Conservation (phyloP, 1,140 invertebrate species). For the Pinna nobilis region DNA sequence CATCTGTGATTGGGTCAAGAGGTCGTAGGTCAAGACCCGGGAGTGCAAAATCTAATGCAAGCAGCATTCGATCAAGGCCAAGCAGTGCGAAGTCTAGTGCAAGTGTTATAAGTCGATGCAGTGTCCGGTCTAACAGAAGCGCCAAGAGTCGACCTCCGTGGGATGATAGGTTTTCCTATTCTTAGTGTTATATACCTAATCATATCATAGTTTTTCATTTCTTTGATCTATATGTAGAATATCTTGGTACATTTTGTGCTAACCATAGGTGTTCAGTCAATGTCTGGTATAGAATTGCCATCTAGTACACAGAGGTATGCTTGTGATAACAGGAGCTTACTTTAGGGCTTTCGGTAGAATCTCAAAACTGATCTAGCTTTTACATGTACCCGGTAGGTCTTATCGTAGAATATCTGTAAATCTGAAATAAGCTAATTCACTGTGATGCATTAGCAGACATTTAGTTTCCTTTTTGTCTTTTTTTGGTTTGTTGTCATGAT, state of each 20-base stretch:
- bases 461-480: no score
- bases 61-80: constrained; percentile 30
- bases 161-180: constrained; percentile 51
- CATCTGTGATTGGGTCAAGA: constrained; percentile 36
- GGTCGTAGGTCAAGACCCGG: constrained; percentile 33
- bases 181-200: constrained; percentile 8
- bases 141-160: constrained; percentile 47
- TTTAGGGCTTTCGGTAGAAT: no score
- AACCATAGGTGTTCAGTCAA: no score
- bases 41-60: constrained; percentile 44
- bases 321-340: no score
- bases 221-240: neutral
- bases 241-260: neutral
- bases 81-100: constrained; percentile 46
- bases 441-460: no score
- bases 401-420: no score
- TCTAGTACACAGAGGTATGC: no score
- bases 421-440: no score
- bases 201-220: neutral
- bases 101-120: constrained; percentile 30
- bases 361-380: no score
- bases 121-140: constrained; percentile 44
- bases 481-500: no score
- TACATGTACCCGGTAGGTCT: no score
- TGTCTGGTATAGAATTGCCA: no score